Base-by-base conservation (phyloP, 2,797 vertebrate species). In the Notolepis coatsorum region DNA sequence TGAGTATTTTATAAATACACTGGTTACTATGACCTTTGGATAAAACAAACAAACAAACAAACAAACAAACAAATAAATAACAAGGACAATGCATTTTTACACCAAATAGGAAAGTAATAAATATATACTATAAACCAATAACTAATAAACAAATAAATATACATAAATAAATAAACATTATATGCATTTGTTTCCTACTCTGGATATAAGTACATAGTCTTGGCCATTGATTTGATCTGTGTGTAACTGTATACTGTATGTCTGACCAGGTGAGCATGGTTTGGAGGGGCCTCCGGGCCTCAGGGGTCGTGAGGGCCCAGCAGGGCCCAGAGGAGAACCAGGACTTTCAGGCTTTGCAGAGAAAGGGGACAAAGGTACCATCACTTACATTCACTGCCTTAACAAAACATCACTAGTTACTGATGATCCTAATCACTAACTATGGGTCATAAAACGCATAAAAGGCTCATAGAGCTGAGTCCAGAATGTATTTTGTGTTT, bases 331-430 rank as follows among this genome's bases (percentile, higher is more conserved):
- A 42, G 97, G 97, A 50, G 96, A 97, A 7, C 80, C 93, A 1
- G 97, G 97, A 42, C 79, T 88, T 24, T 51, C 93, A 82, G 95
- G 96, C 24, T 75, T 87, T 81, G 95, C 94, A 91, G 81, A 88
- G 65, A 99, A 99, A 88, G 97, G 96, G 61, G 96, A 98, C 35
- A 95, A 78, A 95, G 96, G 95, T 97, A 93, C 31, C 45, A 58
- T 0, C 27, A 0, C 3, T 61, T 46, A 1, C 4, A 23, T 7
- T 42, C 5, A 3, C 18, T 43, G 12, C 28, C 0, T 7, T 7
- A 18, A 35, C 20, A 52, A 0, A 51, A 38, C 2, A 6, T 38
- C 24, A 10, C 7, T 7, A 28, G 2, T 38, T 23, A 7, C 48
- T 5, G 25, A 3, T 55, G 1, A 30, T 24, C 3, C 3, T 21